Base-by-base conservation (phyloP, 2,113 vertebrate genomes). In the Callipepla squamata region DNA sequence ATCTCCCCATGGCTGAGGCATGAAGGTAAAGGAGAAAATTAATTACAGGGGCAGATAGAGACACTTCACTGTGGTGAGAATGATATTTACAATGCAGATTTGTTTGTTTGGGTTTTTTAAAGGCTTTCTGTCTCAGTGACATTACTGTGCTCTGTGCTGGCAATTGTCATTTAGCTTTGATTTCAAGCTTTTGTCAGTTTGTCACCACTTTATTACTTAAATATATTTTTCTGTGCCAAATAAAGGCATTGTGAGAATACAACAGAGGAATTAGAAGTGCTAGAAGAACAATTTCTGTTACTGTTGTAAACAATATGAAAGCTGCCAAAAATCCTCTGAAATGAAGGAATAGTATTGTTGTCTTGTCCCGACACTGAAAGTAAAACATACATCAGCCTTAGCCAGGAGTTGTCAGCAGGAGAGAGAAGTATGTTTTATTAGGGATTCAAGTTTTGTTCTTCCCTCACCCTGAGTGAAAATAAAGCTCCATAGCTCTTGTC, bases 21-120 rank as follows among this genome's bases (percentile, higher is more conserved):
- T 92, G 91, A 90, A 96, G 96, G 93, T 93, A 94, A 90, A 95
- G 91, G 94, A 75, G 82, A 74, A 94, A 96, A 95, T 95, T 96
- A 96, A 97, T 97, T 96, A 87, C 26, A 91, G 94, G 93, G 94
- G 73, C 63, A 87, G 5, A 63, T 30, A 92, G 38, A 79, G 73
- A 51, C 42, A 51, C 45, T 89, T 28, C 25, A 7, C 36, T 73
- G 44, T 26, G 87, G 85, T 94, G 61, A 91, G 59, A 86, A 51
- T 57, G 48, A 6, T 89, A 87, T 92, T 90, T 94, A 74, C 92
- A 88, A 75, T 94, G 57, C 91, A 94, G 87, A 95, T 95, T 95
- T 57, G 61, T 38, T 63, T 94, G 80, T 85, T 95, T 69, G 63
- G 59, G 62, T 47, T 81, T 84, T 93, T 89, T 80, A 51, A 72